Conservation (phyloP, 2,888 invertebrate species). For the Sympetrum striolatum region DNA sequence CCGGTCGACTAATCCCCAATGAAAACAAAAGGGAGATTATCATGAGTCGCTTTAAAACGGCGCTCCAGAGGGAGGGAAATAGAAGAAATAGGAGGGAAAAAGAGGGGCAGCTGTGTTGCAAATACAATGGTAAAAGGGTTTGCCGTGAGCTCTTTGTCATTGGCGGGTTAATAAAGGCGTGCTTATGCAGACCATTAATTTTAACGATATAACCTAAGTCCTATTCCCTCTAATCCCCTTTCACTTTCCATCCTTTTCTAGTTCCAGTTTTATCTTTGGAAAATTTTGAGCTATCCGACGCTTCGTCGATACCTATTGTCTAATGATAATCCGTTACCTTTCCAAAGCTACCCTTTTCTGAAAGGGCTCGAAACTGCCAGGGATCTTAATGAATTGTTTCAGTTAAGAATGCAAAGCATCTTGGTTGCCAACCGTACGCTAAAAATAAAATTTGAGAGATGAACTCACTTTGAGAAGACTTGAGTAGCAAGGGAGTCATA, state of each 20-base stretch:
- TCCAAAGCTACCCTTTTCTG: no score
- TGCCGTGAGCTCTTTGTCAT: conserved; percentile 34
- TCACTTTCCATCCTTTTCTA: not conserved
- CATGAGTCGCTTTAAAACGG: not conserved
- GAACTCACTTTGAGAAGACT: no score
- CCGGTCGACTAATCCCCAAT: not conserved
- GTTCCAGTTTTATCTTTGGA: not conserved
- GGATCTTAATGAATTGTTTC: no score
- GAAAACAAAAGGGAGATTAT: conserved; percentile 11
- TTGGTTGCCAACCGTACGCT: no score
- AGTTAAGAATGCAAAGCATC: no score
- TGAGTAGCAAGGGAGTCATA: no score
- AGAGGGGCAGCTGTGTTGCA: not conserved
- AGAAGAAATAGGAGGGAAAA: not conserved
- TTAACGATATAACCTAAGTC: conserved; percentile 38
- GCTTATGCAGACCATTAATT: conserved; percentile 36
- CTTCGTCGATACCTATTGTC: no score
- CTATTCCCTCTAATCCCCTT: not conserved
- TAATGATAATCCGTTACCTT: no score
- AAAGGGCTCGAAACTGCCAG: no score
- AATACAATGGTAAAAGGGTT: conserved; percentile 34
- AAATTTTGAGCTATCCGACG: no score
- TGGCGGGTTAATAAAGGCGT: conserved; percentile 25
- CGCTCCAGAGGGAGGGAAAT: not conserved
- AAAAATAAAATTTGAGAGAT: no score